Evolutionary conservation across 2,113 vertebrate species (phyloP).

Genomic region (Phalacrocorax brasilianus): DNA sequence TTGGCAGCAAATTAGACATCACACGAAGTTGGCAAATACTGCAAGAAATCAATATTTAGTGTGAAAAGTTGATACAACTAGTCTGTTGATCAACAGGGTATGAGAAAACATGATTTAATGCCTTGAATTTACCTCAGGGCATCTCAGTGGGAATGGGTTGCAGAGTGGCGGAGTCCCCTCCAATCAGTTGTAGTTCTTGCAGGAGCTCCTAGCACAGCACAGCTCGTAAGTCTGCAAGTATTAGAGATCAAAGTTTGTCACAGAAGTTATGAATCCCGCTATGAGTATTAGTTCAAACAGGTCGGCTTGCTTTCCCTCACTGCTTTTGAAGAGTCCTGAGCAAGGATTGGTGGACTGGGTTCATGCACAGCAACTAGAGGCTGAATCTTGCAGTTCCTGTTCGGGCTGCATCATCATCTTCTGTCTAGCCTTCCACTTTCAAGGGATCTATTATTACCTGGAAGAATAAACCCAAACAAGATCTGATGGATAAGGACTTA

Average conservation of each 20-base stretch:
- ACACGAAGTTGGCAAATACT: conserved; percentile 23
- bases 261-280: not conserved
- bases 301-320: not conserved
- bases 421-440: not conserved
- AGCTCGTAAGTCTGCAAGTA: not conserved
- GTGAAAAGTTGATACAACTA: conserved; percentile 5
- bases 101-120: not conserved
- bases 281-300: not conserved
- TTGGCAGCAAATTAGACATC: conserved; percentile 54
- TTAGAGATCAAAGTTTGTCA: not conserved
- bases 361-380: not conserved
- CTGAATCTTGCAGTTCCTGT: not conserved
- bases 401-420: not conserved
- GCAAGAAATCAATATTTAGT: conserved; percentile 35
- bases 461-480: not conserved
- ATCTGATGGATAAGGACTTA: not conserved
- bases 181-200: not conserved
- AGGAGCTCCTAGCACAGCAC: not conserved
- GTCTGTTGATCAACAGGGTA: not conserved
- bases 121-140: not conserved
- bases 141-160: not conserved
- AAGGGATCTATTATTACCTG: not conserved
- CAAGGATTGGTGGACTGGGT: not conserved
- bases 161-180: not conserved
- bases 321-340: not conserved